These are phyloP conservation scores for Oophaga sylvatica DNA, from an alignment of 2,797 vertebrate genomes.

Conservation along the genomic window DNA sequence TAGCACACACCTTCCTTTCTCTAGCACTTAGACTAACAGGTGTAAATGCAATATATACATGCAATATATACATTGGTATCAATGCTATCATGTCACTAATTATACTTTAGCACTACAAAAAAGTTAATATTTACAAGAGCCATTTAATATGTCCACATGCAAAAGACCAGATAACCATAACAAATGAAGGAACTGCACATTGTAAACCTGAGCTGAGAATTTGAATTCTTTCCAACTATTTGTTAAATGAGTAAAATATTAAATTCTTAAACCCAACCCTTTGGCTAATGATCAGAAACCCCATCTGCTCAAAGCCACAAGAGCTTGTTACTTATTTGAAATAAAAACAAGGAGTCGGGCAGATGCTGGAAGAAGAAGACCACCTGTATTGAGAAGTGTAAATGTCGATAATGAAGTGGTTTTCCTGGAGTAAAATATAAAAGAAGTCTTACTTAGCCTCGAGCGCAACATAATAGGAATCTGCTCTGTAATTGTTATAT, in stretches of 20 bases:
- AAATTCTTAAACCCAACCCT: constrained; percentile 62
- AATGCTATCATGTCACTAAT: neutral
- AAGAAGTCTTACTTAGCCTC: neutral
- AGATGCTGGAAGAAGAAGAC: constrained; percentile 52
- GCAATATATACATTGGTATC: neutral
- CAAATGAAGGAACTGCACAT: constrained; percentile 55
- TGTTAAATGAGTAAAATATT: constrained; percentile 63
- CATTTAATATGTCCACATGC: neutral
- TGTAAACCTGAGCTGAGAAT: constrained; percentile 62
- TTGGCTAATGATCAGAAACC: constrained; percentile 55
- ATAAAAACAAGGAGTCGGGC: constrained; percentile 50
- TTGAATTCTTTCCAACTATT: constrained; percentile 65
- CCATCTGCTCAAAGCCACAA: constrained; percentile 38
- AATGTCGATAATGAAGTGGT: neutral
- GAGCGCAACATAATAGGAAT: neutral
- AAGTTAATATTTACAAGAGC: constrained; percentile 3
- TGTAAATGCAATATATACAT: neutral
- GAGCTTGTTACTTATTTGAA: constrained; percentile 44
- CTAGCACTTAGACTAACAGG: neutral
- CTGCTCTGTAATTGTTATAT: too few species aligned
- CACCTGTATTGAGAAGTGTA: constrained; percentile 52
- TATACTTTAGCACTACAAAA: neutral
- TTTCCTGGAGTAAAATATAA: neutral
- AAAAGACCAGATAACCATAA: constrained; percentile 29
- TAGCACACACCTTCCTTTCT: neutral